A percentile compares a stretch with the other conserved stretches of the same genome.
phyloP scores from a whole-genome alignment of 1,140 invertebrate genomes.

The Macrobrachium nipponense region DNA sequence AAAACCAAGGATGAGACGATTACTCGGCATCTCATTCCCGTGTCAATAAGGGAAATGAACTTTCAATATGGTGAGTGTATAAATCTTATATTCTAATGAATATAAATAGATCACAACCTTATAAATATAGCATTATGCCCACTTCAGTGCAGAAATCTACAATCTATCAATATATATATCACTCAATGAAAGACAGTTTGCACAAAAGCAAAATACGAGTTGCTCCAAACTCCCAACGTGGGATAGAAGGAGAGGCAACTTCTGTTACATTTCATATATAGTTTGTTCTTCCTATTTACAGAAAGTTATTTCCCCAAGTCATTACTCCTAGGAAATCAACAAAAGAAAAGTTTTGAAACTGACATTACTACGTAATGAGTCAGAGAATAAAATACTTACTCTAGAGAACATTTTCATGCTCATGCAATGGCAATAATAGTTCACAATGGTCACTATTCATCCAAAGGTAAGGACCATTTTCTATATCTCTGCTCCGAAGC shows the following conservation, averaged over 20 bases:
- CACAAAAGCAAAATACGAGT: conserved; percentile 5
- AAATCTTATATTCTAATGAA: neutral
- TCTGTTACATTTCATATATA: neutral
- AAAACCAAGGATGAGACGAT: too few species aligned
- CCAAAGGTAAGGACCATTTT: too few species aligned
- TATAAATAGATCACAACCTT: neutral
- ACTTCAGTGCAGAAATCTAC: conserved; percentile 10
- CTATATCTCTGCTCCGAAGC: too few species aligned
- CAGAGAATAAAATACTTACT: too few species aligned
- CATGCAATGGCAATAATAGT: too few species aligned
- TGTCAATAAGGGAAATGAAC: too few species aligned
- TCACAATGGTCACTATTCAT: too few species aligned
- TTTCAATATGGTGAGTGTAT: neutral
- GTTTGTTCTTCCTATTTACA: neutral
- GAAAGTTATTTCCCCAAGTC: neutral
- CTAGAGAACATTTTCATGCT: too few species aligned
- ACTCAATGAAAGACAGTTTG: conserved; percentile 18
- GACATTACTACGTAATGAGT: too few species aligned
- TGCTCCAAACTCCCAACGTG: conserved; percentile 9
- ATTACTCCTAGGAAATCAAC: too few species aligned
- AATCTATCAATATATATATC: neutral
- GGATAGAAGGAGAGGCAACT: neutral
- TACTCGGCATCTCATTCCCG: neutral
- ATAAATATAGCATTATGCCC: conserved; percentile 14
- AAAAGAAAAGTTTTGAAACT: too few species aligned